Percentiles rank a stretch among this genome's conserved stretches.
Conservation (phyloP, 1,140 invertebrate species). For the Homalodisca vitripennis region DNA sequence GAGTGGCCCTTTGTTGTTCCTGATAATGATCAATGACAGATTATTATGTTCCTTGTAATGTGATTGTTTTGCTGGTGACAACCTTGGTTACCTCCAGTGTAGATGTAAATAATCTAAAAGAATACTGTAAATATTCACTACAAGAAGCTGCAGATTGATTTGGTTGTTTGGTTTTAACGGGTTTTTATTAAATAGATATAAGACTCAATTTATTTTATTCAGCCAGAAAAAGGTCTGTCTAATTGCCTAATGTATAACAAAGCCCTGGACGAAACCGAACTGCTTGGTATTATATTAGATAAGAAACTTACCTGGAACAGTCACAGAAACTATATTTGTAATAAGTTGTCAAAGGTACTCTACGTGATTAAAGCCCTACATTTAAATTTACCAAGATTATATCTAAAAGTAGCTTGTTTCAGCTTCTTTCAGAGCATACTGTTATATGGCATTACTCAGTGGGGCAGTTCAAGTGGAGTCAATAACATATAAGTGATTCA, state of each 20-base stretch:
- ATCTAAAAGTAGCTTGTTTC: background rate
- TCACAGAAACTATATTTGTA: slow-evolving; percentile 21
- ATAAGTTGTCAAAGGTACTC: slow-evolving; percentile 31
- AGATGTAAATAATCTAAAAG: slow-evolving; percentile 48
- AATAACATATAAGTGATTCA: background rate
- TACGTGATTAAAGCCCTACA: slow-evolving; percentile 7
- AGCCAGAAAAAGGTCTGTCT: background rate
- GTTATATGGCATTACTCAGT: background rate
- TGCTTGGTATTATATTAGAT: slow-evolving; percentile 6
- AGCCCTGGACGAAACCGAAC: slow-evolving; percentile 47
- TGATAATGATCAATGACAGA: background rate
- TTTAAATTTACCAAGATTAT: background rate
- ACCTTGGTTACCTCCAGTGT: slow-evolving; percentile 50
- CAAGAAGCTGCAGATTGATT: background rate
- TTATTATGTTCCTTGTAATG: background rate
- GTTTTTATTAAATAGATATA: slow-evolving; percentile 44
- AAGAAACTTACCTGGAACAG: slow-evolving; percentile 19
- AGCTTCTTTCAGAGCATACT: slow-evolving; percentile 7
- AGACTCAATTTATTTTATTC: slow-evolving; percentile 44
- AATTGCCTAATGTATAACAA: background rate
- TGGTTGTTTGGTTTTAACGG: background rate
- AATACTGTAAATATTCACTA: background rate
- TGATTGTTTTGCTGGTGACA: slow-evolving; percentile 39
- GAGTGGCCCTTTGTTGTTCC: too few relatives aligned
- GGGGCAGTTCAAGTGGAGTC: background rate